Conservation (phyloP, 2,888 invertebrate species). For the Perizoma flavofasciatum region DNA sequence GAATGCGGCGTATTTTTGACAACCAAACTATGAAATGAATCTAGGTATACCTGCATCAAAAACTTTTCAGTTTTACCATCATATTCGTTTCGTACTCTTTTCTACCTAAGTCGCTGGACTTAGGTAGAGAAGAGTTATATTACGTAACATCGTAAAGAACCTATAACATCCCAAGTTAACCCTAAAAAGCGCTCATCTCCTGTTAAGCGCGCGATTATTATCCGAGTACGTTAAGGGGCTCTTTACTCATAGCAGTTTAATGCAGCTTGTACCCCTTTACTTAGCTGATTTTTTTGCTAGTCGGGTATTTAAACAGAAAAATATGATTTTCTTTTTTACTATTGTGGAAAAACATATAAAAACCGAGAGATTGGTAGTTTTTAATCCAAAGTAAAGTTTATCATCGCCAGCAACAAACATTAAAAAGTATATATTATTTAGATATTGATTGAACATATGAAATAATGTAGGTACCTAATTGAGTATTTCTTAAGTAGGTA, state of each 20-base stretch:
- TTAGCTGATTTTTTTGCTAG: not conserved
- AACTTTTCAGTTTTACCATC: no score
- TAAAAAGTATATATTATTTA: no score
- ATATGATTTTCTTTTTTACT: not conserved
- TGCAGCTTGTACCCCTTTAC: not conserved
- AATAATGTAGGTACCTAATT: no score
- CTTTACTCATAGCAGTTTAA: conserved; percentile 11
- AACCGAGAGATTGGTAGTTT: no score
- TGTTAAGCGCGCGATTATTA: conserved; percentile 13
- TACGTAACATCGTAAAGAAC: conserved; percentile 2
- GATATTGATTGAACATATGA: no score
- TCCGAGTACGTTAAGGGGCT: conserved; percentile 1
- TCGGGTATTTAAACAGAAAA: not conserved
- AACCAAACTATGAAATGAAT: not conserved
- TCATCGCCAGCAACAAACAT: no score
- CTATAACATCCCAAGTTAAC: not conserved
- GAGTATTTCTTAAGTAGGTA: no score
- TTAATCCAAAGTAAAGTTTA: no score
- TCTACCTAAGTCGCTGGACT: not conserved
- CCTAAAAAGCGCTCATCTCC: conserved; percentile 3
- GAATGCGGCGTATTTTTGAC: not conserved
- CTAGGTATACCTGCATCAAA: not conserved
- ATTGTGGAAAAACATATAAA: no score
- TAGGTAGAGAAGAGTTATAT: no score
- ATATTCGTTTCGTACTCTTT: conserved; percentile 2